These are phyloP conservation scores for Oreochromis aureus DNA, from an alignment of 2,113 vertebrate species.

Conservation along the genomic window DNA sequence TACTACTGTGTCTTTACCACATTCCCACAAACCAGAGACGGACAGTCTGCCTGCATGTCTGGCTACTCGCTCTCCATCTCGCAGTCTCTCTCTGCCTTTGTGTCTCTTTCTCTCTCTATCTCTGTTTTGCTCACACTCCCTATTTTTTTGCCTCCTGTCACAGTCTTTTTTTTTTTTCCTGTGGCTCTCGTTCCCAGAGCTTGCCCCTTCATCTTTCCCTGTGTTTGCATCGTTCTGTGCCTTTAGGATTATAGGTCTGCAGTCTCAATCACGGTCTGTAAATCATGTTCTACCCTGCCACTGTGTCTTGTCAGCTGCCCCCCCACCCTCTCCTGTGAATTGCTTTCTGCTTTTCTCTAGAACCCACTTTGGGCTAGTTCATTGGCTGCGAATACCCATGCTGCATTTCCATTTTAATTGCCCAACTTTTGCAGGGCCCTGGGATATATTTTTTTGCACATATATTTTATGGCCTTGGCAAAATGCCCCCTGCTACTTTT, in stretches of 20 bases:
- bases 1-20: conserved; percentile 66
- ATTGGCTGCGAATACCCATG: conserved; percentile 42
- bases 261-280: conserved; percentile 59
- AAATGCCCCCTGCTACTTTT: conserved; percentile 10
- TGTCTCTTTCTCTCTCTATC: conserved; percentile 24
- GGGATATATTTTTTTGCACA: conserved; percentile 51
- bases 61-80: conserved; percentile 40
- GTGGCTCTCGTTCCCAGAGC: conserved; percentile 12
- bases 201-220: conserved; percentile 27
- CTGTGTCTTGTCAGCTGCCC: conserved; percentile 43
- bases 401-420: conserved; percentile 65
- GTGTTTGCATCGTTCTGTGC: conserved; percentile 38
- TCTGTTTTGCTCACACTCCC: conserved; percentile 15
- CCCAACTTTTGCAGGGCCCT: conserved; percentile 27
- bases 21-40: conserved; percentile 70
- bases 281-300: conserved; percentile 55
- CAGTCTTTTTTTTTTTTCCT: background rate
- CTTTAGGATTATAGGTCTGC: conserved; percentile 55
- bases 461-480: conserved; percentile 60
- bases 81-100: conserved; percentile 11
- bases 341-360: conserved; percentile 5
- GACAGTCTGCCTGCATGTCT: conserved; percentile 68
- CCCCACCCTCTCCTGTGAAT: background rate
- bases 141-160: conserved; percentile 22
- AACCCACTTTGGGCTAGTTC: conserved; percentile 34